phyloP scores from a whole-genome alignment of 2,797 vertebrate species.

The Saxicola maurus region DNA sequence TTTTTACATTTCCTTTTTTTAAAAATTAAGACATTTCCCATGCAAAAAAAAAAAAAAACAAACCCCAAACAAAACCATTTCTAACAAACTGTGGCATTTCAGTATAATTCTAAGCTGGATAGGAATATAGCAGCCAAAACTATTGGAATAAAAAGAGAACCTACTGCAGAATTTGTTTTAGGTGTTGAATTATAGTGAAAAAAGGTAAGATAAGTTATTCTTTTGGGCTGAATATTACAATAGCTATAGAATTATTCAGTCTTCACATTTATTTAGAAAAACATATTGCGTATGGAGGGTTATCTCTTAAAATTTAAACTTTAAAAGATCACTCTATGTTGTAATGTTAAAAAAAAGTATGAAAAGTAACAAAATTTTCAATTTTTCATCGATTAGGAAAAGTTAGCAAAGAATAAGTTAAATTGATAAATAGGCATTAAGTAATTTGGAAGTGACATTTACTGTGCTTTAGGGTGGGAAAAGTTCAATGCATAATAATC shows the following conservation, averaged over 20 bases:
- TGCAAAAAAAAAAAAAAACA: neutral
- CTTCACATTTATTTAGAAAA: neutral
- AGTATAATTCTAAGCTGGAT: neutral
- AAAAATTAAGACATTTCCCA: neutral
- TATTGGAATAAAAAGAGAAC: neutral
- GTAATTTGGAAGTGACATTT: neutral
- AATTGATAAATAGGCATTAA: neutral
- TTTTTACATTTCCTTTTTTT: neutral
- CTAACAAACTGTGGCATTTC: neutral
- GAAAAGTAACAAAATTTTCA: neutral
- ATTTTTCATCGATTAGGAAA: neutral
- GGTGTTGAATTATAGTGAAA: neutral
- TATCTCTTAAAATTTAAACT: neutral
- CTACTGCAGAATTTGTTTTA: neutral
- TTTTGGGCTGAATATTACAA: neutral
- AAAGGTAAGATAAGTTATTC: neutral
- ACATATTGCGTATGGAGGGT: neutral
- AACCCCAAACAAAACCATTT: neutral
- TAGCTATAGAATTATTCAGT: neutral
- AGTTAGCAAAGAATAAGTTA: neutral
- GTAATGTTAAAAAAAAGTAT: neutral
- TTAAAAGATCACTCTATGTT: neutral
- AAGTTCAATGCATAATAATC: neutral
- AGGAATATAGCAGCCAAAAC: neutral
- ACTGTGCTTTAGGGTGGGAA: neutral